A percentile compares a stretch with the other conserved stretches of the same genome.
Conservation (phyloP, 2,888 invertebrate species). For the Lasius platythorax region DNA sequence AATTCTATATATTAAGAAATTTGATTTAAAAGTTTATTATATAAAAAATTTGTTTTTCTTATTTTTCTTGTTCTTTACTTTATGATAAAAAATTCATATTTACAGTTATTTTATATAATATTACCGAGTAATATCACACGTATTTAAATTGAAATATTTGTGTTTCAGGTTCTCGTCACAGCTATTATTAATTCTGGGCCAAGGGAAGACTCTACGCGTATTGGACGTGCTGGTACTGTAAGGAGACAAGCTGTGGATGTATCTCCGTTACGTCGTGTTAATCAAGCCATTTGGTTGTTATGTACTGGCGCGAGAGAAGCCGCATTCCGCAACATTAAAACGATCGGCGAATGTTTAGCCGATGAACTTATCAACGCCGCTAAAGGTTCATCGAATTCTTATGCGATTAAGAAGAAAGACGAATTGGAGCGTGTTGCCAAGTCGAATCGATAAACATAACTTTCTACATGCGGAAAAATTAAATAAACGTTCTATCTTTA, state of each 20-base stretch:
- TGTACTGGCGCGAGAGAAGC: constrained; percentile 99
- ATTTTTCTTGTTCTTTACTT: neutral
- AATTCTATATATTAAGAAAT: neutral
- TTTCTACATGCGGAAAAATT: constrained; percentile 56
- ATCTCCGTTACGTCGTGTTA: constrained; percentile 98
- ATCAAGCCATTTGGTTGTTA: constrained; percentile 99
- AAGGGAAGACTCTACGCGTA: constrained; percentile 99
- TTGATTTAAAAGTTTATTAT: neutral
- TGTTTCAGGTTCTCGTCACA: constrained; percentile 93
- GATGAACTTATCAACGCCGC: constrained; percentile 99
- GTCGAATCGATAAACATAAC: constrained; percentile 97
- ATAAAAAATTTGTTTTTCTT: neutral
- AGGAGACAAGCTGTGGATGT: constrained; percentile 99
- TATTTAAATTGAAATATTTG: neutral
- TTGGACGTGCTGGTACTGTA: constrained; percentile 99
- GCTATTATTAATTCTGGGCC: constrained; percentile 99
- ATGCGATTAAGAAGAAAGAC: constrained; percentile 99
- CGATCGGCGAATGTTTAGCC: constrained; percentile 99
- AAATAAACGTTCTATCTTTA: constrained; percentile 74
- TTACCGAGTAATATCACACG: neutral
- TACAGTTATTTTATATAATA: neutral
- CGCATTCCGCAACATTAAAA: constrained; percentile 99
- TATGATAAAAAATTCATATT: neutral
- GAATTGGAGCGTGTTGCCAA: constrained; percentile 99
- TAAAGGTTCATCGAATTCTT: constrained; percentile 99